phyloP scores from a whole-genome alignment of 2,113 vertebrate species.

The Emydocephalus ijimae region DNA sequence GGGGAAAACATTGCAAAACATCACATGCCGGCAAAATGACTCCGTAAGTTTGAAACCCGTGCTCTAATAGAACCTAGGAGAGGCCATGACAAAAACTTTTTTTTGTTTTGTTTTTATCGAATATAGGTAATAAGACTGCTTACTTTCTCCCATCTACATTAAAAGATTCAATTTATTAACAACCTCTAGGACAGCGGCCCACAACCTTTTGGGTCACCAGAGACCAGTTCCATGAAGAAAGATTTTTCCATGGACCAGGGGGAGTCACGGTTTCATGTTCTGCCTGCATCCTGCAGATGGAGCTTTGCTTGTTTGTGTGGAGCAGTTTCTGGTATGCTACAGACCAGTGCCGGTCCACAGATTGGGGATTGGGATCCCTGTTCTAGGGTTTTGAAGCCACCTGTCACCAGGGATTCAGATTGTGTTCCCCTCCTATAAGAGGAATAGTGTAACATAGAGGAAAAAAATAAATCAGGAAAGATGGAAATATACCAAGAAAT shows the following conservation, averaged over 20 bases:
- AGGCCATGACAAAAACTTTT: background rate
- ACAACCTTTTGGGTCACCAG: too few species aligned
- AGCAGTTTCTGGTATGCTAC: too few species aligned
- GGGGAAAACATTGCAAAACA: too few species aligned
- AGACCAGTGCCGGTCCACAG: too few species aligned
- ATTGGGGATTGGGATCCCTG: background rate
- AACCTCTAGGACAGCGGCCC: background rate
- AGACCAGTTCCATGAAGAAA: too few species aligned
- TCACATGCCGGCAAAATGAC: too few species aligned
- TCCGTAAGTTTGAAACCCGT: background rate
- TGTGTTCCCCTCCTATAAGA: background rate
- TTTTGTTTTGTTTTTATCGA: background rate
- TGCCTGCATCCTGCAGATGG: too few species aligned
- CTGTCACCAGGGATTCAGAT: background rate
- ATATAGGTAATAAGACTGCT: background rate
- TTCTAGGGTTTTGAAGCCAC: background rate
- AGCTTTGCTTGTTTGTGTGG: too few species aligned
- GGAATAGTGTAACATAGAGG: background rate
- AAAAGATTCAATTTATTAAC: background rate
- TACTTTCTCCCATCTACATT: background rate
- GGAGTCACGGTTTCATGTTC: too few species aligned
- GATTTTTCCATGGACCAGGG: too few species aligned
- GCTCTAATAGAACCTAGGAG: background rate
- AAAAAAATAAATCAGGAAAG: background rate
- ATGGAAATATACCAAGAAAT: background rate